phyloP scores from a whole-genome alignment of 2,797 vertebrate genomes.

The Craterocephalus amniculus region DNA sequence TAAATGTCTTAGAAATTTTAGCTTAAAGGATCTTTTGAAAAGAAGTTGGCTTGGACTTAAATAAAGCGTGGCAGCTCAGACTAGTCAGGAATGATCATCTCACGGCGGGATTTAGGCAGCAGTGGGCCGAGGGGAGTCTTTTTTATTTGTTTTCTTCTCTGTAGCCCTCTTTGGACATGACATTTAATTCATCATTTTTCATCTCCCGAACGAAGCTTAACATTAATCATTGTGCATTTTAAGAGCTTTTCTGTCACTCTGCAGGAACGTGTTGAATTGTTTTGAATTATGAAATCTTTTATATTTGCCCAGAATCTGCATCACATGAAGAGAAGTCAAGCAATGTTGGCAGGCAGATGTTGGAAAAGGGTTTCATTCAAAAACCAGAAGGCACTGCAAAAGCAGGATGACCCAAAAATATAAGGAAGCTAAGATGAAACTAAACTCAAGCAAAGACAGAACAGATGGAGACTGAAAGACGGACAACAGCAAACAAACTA shows the following conservation, averaged over 20 bases:
- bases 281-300: not conserved
- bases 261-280: not conserved
- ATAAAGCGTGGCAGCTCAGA: slow-evolving; percentile 35
- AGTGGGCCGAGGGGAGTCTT: slow-evolving; percentile 1
- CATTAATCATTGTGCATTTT: slow-evolving; percentile 17
- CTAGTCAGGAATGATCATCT: slow-evolving; percentile 27
- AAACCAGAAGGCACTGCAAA: not conserved
- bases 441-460: not conserved
- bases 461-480: not conserved
- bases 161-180: not conserved
- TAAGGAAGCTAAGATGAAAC: not conserved
- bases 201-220: slow-evolving; percentile 5
- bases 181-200: slow-evolving; percentile 21
- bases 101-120: slow-evolving; percentile 14
- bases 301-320: slow-evolving; percentile 11
- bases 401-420: not conserved
- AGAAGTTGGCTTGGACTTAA: slow-evolving; percentile 37
- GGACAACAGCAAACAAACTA: not conserved
- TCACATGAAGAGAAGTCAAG: not conserved
- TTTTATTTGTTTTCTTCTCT: not conserved
- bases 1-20: slow-evolving; percentile 49
- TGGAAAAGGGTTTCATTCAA: not conserved
- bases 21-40: slow-evolving; percentile 48
- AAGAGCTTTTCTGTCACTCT: slow-evolving; percentile 11
- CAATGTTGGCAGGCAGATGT: not conserved